Base-by-base conservation (phyloP, 35 echinoderm and acorn worm genomes). In the Apostichopus japonicus region DNA sequence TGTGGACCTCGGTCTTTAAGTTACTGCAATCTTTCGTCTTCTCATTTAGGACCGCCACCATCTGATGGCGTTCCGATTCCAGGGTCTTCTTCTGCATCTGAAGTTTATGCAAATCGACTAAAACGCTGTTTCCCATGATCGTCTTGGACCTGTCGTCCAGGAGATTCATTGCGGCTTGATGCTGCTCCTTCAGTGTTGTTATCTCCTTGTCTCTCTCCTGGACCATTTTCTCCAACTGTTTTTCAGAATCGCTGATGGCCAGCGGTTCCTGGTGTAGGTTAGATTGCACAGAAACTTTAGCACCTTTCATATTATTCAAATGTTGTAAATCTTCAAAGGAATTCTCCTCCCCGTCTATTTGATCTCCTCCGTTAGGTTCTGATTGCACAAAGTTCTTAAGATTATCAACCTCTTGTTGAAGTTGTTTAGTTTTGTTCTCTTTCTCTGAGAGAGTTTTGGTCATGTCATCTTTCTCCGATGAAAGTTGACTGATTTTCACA, bases 21-120 rank as follows among this genome's bases (percentile, higher is more conserved):
- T 96, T 99, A 71, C 97, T 99, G 77, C 95, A 96, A 54, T 99
- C 97, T 65, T 95, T 94, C 1, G 97, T 99, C 88, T 99, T 98
- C 53, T 99, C 97, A 61, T 99, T 99, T 10, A 99, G 58, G 25
- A 99, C 92, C 24, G 91, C 94, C 93, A 99, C 95, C 97, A 99
- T 99, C 83, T 99, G 97, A 84, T 95, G 91, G 24, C 97, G 22
- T 79, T 99, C 97, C 0, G 97, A 90, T 52, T 99, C 95, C n/a
- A 94, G 83, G 5, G 93, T 96, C 76, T 94, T 94, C 44, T 96
- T 94, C 72, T 96, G 93, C 95, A 96, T 96, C 24, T 99, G 95
- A 24, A 93, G 87, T 61, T 95, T 94, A 78, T 99, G 95, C 44
- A 99, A 89, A 83, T 99, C 95, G 17, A 99, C 97, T 5, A 96